Conservation (phyloP, 2,797 vertebrate genomes). For the Microhierax caerulescens region DNA sequence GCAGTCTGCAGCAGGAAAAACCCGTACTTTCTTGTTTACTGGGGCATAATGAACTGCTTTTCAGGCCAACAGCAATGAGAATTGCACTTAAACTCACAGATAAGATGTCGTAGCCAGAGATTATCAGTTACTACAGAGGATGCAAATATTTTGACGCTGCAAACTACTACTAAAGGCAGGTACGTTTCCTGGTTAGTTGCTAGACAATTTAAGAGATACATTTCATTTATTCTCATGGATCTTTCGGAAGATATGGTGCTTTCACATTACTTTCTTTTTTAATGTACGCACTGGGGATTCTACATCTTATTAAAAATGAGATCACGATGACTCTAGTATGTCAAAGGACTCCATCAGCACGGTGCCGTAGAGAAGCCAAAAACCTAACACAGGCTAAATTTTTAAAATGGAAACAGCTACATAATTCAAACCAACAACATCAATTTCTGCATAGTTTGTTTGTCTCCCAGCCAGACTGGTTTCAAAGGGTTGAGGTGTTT, state of each 20-base stretch:
- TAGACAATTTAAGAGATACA: background rate
- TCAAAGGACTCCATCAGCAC: background rate
- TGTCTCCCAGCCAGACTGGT: accelerated
- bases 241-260: background rate
- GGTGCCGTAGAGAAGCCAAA: background rate
- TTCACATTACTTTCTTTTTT: background rate
- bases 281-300: background rate
- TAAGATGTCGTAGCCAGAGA: background rate
- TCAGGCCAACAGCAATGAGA: background rate
- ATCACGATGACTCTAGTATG: background rate
- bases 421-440: background rate
- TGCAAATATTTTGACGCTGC: background rate
- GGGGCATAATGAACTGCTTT: background rate
- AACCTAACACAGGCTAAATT: background rate
- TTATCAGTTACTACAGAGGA: background rate
- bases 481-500: background rate
- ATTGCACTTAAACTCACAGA: background rate
- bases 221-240: background rate
- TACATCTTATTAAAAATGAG: background rate
- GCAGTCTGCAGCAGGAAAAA: background rate
- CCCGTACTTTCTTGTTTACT: background rate
- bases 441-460: background rate
- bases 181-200: background rate
- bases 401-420: background rate
- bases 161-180: background rate